Conservation (phyloP, 2,888 invertebrate species). For the Eugnorisma glareosa region DNA sequence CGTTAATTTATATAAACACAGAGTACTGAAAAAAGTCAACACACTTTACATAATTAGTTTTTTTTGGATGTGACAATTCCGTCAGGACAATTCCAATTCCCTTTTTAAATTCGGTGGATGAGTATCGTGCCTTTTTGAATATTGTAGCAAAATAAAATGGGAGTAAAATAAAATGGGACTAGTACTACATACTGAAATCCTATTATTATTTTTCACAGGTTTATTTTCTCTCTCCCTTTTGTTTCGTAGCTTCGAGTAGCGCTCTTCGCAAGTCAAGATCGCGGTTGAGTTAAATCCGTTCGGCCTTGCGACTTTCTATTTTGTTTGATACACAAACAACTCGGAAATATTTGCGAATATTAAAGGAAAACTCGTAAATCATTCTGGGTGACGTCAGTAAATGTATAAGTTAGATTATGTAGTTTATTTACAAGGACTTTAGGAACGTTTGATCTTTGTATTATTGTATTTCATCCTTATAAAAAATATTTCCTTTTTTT, state of each 20-base stretch:
- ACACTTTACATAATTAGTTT: background rate
- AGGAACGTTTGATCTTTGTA: background rate
- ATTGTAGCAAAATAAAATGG: background rate
- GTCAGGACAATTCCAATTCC: background rate
- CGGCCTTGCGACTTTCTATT: constrained; percentile 72
- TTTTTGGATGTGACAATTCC: background rate
- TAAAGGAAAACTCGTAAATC: constrained; percentile 42
- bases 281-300: constrained; percentile 59
- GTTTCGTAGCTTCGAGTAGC: constrained; percentile 41
- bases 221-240: constrained; percentile 15
- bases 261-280: constrained; percentile 65
- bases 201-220: background rate
- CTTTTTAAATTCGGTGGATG: background rate
- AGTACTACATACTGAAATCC: background rate
- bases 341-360: constrained; percentile 40
- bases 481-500: background rate
- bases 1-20: background rate
- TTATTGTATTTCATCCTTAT: constrained; percentile 2
- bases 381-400: constrained; percentile 2
- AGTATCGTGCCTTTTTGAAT: too few relatives aligned
- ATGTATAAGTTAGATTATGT: constrained; percentile 6
- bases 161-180: background rate
- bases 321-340: constrained; percentile 57
- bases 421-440: constrained; percentile 21
- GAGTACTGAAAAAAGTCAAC: background rate